Base-by-base conservation (phyloP, 1,140 invertebrate genomes). In the Bradynema listronoti region DNA sequence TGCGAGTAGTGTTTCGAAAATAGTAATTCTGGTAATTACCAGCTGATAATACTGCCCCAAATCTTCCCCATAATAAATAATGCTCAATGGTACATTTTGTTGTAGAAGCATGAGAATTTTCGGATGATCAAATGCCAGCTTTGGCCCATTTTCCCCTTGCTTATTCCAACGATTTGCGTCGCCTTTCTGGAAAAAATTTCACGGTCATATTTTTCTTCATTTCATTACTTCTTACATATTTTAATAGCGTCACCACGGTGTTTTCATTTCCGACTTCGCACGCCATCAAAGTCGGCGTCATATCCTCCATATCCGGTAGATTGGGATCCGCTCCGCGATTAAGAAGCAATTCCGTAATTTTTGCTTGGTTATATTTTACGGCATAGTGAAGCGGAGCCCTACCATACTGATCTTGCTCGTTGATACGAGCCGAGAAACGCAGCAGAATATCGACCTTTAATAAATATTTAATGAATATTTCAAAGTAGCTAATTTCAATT, bases 361-460 rank as follows among this genome's bases (percentile, higher is more conserved):
- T 80, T 61, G 81, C 78, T 60, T 81, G 80, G 7, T 79, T 80
- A 50, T 76, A 79, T 49, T 77, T 76, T 24, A 80, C 79, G n/a
- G 80, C 79, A 73, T 82, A 79, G 54, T 80, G 81, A 36, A 81
- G 60, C 6, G 78, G 79, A 27, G 78, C 81, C 79, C 80, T 81
- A 29, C 78, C 78, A 63, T 69, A 70, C 25, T 73, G 66, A 67
- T 80, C 80, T 39, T 59, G 62, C 57, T 76, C 47, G 78, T 78
- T 63, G 74, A n/a, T n/a, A n/a, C n/a, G n/a, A n/a, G n/a, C n/a
- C n/a, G n/a, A n/a, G n/a, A n/a, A n/a, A n/a, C n/a, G n/a, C n/a
- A n/a, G n/a, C n/a, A n/a, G n/a, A n/a, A n/a, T n/a, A n/a, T n/a
- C n/a, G n/a, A n/a, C n/a, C n/a, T n/a, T n/a, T n/a, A n/a, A n/a